Conservation (phyloP, 2,888 invertebrate genomes). For the Aethes cnicana region DNA sequence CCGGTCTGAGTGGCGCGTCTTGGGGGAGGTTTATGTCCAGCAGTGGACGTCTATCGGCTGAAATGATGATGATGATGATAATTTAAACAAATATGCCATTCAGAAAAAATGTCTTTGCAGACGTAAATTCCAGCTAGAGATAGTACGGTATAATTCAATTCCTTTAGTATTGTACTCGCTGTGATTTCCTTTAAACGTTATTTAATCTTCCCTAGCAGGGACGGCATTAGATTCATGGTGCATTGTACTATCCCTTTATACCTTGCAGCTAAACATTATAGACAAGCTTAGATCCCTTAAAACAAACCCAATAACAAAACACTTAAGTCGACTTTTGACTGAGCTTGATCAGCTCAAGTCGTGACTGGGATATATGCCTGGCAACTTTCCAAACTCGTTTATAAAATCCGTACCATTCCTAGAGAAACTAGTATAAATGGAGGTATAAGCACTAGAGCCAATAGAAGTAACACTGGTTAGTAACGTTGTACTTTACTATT, state of each 20-base stretch:
- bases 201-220: background rate
- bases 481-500: no score
- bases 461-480: no score
- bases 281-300: background rate
- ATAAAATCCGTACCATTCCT: slow-evolving; percentile 59
- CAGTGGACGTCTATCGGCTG: no score
- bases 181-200: no score
- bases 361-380: slow-evolving; percentile 49
- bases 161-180: no score
- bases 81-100: no score
- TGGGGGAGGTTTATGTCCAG: no score
- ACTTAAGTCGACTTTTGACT: slow-evolving; percentile 13
- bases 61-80: no score
- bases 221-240: slow-evolving; percentile 10
- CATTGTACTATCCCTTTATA: slow-evolving; percentile 26
- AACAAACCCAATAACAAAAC: slow-evolving; percentile 10
- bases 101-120: no score
- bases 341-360: slow-evolving; percentile 37
- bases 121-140: no score
- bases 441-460: slow-evolving; percentile 3
- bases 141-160: no score
- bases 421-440: slow-evolving; percentile 43
- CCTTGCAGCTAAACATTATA: slow-evolving; percentile 9
- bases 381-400: slow-evolving; percentile 74
- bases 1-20: no score